A percentile compares a stretch with the other conserved stretches of the same genome.
Conservation (phyloP, 2,113 vertebrate species). For the Hypocryptadius cinnamomeus region DNA sequence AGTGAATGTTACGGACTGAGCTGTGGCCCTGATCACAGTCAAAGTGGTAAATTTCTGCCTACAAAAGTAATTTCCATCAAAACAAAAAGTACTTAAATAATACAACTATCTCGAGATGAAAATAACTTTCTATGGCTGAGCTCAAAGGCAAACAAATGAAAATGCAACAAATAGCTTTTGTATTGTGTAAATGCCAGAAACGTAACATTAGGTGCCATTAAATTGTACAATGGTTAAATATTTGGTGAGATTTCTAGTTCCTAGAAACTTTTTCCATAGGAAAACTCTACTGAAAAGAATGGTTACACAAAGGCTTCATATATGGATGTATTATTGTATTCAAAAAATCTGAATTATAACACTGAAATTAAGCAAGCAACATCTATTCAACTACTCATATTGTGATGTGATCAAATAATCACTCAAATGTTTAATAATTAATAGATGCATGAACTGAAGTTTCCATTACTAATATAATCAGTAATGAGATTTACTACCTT, state of each 20-base stretch:
- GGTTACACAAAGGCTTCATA: background rate
- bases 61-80: slow-evolving; percentile 66
- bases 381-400: background rate
- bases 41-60: slow-evolving; percentile 61
- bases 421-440: background rate
- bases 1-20: slow-evolving; percentile 59
- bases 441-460: background rate
- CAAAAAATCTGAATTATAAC: background rate
- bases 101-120: slow-evolving; percentile 34
- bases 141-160: slow-evolving; percentile 38
- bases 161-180: background rate
- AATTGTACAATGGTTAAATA: background rate
- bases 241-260: background rate
- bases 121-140: slow-evolving; percentile 15
- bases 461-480: background rate
- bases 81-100: slow-evolving; percentile 64
- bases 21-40: slow-evolving; percentile 54
- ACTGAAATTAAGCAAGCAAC: background rate
- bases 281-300: background rate
- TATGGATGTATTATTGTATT: background rate
- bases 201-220: background rate
- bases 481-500: background rate
- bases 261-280: background rate
- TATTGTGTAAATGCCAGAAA: background rate
- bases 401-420: background rate